Evolutionary conservation across 2,888 invertebrate species (phyloP), one percentile per base, ranked within the genome.

Genomic region (Anorthoa munda): DNA sequence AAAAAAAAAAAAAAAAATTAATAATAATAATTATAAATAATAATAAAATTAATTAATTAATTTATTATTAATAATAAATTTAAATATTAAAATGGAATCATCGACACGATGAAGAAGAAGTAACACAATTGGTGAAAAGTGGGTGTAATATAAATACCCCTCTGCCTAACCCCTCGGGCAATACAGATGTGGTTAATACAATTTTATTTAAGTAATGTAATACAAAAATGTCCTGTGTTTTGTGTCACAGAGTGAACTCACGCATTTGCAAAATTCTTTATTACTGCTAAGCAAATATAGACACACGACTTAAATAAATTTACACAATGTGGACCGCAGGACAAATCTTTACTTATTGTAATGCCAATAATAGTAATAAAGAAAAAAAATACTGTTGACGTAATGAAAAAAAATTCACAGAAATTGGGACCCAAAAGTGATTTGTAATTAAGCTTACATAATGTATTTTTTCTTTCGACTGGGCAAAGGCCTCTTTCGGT

Each of bases 291-390:
- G 46, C 48, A 64, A 77, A 77, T 79, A 60, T 65, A 60, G 53
- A 65, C 11, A 64, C 21, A 23, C 17, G 17, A 13, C 31, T 51
- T 21, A 46, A 17, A 39, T 56, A 74, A 46, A 80, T 66, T 48
- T 26, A 18, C 46, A 15, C 23, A 56, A 11, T n/a, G 39, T 18
- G 64, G 31, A 23, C 46, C 39, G 21, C 64, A 56, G 60, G 50
- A 68, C 23, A 46, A 67, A 75, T 60, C 18, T 67, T 65, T 64
- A 7, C 46, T 51, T 26, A 2, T 61, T 64, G 55, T 48, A 21
- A 11, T 58, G 39, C 17, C 39, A 80, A 77, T 80, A 77, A 74
- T 80, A 11, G 31, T 39, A 17, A 39, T 61, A 17, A 15, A 13
- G 46, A 31, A 59, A 68, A 26, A 46, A 26, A 11, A n/a, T 50